phyloP scores from a whole-genome alignment of 2,888 invertebrate species.

The Xylota sylvarum region DNA sequence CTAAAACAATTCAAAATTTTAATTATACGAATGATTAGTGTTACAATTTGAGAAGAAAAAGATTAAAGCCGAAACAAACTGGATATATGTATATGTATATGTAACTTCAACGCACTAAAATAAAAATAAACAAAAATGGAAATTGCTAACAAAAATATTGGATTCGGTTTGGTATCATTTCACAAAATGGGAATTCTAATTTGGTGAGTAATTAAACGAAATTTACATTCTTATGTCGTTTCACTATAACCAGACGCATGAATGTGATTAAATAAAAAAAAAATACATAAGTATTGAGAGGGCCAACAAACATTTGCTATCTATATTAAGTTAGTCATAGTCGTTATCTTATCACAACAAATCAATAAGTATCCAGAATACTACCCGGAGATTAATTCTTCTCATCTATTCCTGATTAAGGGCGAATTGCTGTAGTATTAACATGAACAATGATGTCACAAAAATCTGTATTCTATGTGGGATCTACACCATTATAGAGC shows the following conservation, averaged over 20 bases:
- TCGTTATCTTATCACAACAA: background rate
- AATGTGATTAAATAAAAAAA: constrained; percentile 10
- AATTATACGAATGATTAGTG: constrained; percentile 6
- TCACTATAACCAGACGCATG: background rate
- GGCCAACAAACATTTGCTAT: background rate
- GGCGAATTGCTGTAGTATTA: too few species aligned
- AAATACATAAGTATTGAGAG: background rate
- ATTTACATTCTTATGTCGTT: constrained; percentile 23
- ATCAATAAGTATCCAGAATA: background rate
- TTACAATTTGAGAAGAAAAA: background rate
- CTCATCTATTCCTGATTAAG: too few species aligned
- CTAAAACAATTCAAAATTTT: constrained; percentile 85
- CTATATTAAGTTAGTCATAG: background rate
- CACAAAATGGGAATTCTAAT: constrained; percentile 24
- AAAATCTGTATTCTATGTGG: too few species aligned
- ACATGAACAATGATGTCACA: too few species aligned
- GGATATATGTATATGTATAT: constrained; percentile 40
- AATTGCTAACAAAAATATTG: constrained; percentile 46
- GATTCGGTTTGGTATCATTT: constrained; percentile 30
- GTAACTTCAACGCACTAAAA: constrained; percentile 62
- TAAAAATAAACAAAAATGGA: constrained; percentile 24
- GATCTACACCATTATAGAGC: too few species aligned
- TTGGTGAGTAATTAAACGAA: constrained; percentile 36
- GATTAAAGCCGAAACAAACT: constrained; percentile 65
- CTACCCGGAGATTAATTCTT: too few species aligned